Evolutionary conservation across 2,888 invertebrate species (phyloP).

Genomic region (Cyaniris semiargus): DNA sequence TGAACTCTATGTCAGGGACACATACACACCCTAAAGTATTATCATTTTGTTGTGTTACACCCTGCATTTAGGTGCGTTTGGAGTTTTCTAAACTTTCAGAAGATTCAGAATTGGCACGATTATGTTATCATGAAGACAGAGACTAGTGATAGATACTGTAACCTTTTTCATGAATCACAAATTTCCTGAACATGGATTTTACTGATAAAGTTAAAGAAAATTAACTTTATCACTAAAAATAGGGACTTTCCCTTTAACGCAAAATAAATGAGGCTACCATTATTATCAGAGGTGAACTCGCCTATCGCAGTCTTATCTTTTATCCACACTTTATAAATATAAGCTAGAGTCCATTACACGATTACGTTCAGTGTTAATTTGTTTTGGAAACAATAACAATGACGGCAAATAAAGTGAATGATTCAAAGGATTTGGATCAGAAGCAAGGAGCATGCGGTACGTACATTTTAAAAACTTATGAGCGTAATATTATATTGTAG

Average conservation of each 20-base stretch:
- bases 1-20: no score
- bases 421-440: background rate
- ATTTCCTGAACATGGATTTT: no score
- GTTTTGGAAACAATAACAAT: background rate
- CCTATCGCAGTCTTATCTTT: conserved; percentile 14
- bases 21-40: no score
- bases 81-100: background rate
- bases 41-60: no score
- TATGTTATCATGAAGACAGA: no score
- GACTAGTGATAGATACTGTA: no score
- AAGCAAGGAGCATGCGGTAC: background rate
- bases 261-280: conserved; percentile 15
- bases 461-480: background rate
- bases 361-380: background rate
- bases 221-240: background rate
- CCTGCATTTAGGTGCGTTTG: background rate
- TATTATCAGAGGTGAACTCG: conserved; percentile 6
- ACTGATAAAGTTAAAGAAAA: background rate
- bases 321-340: conserved; percentile 1
- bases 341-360: background rate
- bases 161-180: no score
- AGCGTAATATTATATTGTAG: no score
- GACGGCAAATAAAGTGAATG: background rate
- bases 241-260: conserved; percentile 8
- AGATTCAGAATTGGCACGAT: background rate